Conservation (phyloP, 1,140 invertebrate genomes). For the Conopomorpha cramerella region DNA sequence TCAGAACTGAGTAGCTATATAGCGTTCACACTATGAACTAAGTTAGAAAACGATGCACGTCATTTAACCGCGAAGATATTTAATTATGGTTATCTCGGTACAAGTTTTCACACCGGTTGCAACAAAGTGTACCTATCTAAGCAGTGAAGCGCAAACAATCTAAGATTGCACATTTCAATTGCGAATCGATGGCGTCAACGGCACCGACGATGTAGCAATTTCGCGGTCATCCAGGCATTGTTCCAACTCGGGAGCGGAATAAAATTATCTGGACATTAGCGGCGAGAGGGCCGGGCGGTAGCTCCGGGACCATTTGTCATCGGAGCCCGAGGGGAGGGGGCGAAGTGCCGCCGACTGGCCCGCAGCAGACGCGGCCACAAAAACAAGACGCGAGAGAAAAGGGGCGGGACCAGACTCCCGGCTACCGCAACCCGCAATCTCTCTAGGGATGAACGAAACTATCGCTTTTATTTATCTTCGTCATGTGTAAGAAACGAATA, state of each 20-base stretch:
- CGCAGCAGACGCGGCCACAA: slow-evolving; percentile 58
- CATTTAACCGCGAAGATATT: slow-evolving; percentile 39
- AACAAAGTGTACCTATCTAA: no score
- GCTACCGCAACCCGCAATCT: slow-evolving; percentile 13
- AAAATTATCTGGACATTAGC: slow-evolving; percentile 50
- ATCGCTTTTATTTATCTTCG: slow-evolving; percentile 9
- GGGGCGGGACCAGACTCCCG: slow-evolving; percentile 23
- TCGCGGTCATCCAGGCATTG: slow-evolving; percentile 33
- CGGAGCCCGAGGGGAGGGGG: slow-evolving; percentile 28
- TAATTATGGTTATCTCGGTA: no score
- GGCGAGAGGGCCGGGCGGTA: slow-evolving; percentile 18
- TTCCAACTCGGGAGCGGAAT: slow-evolving; percentile 34
- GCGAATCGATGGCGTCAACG: no score
- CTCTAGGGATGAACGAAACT: slow-evolving; percentile 15
- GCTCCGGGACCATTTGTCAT: slow-evolving; percentile 53
- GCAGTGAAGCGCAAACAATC: no score
- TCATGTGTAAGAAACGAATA: no score
- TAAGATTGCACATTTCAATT: no score
- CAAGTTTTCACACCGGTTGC: no score
- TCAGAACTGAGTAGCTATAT: slow-evolving; percentile 30
- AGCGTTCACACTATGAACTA: no score
- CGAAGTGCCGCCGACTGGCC: slow-evolving; percentile 43
- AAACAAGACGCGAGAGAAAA: slow-evolving; percentile 38
- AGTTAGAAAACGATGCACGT: no score
- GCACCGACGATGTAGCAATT: slow-evolving; percentile 37